Evolutionary conservation across 2,113 vertebrate species (phyloP).

Genomic region (Mirza zaza): DNA sequence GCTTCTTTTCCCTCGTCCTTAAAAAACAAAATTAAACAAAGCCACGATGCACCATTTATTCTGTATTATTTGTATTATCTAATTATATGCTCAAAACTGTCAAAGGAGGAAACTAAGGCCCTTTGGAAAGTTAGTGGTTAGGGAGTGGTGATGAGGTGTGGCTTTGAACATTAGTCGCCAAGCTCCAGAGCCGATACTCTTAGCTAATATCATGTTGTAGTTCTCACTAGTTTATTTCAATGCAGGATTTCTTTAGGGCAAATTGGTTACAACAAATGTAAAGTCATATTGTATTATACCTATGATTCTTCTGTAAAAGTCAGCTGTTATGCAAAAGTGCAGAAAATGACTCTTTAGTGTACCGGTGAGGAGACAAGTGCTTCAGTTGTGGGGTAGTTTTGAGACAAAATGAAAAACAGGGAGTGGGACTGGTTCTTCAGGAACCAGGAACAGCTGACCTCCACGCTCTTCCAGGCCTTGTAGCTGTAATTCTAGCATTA

Average conservation of each 20-base stretch:
- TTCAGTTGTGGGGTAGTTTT: background rate
- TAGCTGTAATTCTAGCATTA: background rate
- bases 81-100: background rate
- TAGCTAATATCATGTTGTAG: background rate
- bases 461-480: background rate
- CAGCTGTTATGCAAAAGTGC: background rate
- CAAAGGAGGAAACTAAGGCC: background rate
- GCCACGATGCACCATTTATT: background rate
- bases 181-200: background rate
- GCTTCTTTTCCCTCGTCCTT: background rate
- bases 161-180: background rate
- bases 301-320: background rate
- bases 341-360: background rate
- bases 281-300: background rate
- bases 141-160: background rate
- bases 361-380: background rate
- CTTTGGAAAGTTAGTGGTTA: background rate
- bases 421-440: background rate
- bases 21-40: background rate
- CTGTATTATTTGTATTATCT: background rate
- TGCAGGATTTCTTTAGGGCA: slow-evolving; percentile 1
- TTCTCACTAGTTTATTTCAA: slow-evolving; percentile 16
- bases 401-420: background rate
- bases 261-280: background rate
- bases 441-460: background rate